Conservation (phyloP, 2,797 vertebrate genomes). For the Sciurus vulgaris region DNA sequence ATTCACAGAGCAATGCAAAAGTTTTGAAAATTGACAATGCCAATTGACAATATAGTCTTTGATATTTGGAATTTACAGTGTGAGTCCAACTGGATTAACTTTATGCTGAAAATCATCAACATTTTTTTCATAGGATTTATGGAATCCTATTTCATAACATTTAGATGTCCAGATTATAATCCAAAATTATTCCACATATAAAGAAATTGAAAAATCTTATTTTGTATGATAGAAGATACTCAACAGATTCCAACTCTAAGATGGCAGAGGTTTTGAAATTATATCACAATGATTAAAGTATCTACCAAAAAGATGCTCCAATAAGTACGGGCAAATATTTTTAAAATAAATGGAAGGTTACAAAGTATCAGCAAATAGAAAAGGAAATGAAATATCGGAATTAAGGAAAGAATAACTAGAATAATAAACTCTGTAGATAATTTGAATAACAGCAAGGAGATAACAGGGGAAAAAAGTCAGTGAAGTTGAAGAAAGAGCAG, state of each 20-base stretch:
- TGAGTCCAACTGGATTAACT: background rate
- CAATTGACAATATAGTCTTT: background rate
- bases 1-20: background rate
- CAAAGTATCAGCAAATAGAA: constrained; percentile 3
- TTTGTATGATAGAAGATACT: background rate
- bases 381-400: background rate
- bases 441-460: background rate
- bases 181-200: background rate
- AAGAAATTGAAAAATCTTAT: background rate
- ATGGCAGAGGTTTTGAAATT: background rate
- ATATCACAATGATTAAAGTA: background rate
- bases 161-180: background rate
- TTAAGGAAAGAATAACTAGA: constrained; percentile 2
- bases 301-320: background rate
- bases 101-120: background rate
- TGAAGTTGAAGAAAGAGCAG: background rate
- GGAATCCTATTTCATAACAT: background rate
- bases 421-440: background rate
- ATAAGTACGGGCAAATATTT: background rate
- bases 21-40: background rate
- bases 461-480: background rate
- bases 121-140: background rate
- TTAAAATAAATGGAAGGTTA: background rate
- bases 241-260: background rate
- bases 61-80: background rate